Evolutionary conservation across 2,888 invertebrate genomes (phyloP).

Genomic region (Smittia aterrima): DNA sequence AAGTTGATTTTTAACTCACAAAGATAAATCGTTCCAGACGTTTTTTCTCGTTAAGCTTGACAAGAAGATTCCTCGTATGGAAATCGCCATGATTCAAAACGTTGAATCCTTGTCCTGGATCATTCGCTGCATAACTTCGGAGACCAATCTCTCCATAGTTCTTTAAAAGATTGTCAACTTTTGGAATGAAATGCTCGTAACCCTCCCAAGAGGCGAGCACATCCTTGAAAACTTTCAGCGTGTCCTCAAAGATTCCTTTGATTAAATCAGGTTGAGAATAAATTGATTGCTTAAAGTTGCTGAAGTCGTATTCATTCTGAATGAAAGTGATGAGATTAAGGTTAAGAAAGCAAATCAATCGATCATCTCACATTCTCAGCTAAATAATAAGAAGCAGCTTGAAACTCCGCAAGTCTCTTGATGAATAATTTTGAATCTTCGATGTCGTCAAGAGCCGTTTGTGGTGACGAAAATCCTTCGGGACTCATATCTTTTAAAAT

Average conservation of each 20-base stretch:
- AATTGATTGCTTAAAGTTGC: slow-evolving; percentile 6
- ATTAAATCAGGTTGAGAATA: not conserved
- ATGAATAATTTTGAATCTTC: slow-evolving; percentile 9
- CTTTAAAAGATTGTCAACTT: too few relatives aligned
- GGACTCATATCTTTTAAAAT: too few relatives aligned
- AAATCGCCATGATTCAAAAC: slow-evolving; percentile 35
- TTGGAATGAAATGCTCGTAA: not conserved
- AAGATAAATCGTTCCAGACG: slow-evolving; percentile 3
- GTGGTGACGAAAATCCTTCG: not conserved
- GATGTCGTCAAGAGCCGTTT: not conserved
- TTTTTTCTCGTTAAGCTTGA: not conserved
- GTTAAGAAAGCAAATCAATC: too few relatives aligned
- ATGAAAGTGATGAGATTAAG: not conserved
- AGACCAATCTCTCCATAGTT: too few relatives aligned
- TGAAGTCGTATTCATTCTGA: slow-evolving; percentile 15
- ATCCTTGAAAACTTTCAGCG: slow-evolving; percentile 8
- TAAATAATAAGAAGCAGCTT: slow-evolving; percentile 30
- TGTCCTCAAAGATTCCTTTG: not conserved
- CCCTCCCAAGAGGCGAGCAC: not conserved
- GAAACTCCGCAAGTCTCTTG: slow-evolving; percentile 23
- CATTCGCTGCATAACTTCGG: not conserved
- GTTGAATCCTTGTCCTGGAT: slow-evolving; percentile 6
- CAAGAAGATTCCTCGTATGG: too few relatives aligned
- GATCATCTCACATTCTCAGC: not conserved
- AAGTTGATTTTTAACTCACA: not conserved